Evolutionary conservation across 2,888 invertebrate genomes (phyloP).

Genomic region (Clostera curtula): DNA sequence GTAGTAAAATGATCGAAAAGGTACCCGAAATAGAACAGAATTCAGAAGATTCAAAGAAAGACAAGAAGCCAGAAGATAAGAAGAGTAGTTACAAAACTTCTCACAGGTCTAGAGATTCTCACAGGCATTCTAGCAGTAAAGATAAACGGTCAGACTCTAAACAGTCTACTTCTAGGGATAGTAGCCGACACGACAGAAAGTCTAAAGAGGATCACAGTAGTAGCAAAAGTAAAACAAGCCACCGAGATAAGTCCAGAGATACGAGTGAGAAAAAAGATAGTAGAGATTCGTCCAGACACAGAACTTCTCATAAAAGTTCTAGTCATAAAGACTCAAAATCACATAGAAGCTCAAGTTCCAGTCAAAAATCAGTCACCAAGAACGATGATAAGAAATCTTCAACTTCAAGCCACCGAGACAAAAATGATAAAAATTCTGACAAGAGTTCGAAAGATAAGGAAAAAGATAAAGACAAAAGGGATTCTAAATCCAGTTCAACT

Average conservation of each 20-base stretch:
- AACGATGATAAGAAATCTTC: constrained; percentile 55
- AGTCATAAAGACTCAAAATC: constrained; percentile 52
- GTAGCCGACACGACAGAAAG: constrained; percentile 52
- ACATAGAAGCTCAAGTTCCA: constrained; percentile 49
- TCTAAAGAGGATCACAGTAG: constrained; percentile 49
- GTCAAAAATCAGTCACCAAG: constrained; percentile 47
- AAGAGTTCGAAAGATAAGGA: constrained; percentile 35
- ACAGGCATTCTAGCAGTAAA: constrained; percentile 57
- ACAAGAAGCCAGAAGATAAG: constrained; percentile 46
- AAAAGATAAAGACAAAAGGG: constrained; percentile 37
- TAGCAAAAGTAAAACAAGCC: constrained; percentile 45
- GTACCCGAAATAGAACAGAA: constrained; percentile 40
- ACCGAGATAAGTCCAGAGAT: constrained; percentile 47
- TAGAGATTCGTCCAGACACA: constrained; percentile 56
- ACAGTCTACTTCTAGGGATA: constrained; percentile 52
- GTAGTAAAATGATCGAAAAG: constrained; percentile 61
- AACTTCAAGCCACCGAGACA: constrained; percentile 49
- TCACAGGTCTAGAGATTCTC: constrained; percentile 55
- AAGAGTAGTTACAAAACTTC: constrained; percentile 54
- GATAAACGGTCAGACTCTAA: constrained; percentile 56
- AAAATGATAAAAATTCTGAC: constrained; percentile 37
- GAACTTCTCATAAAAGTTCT: constrained; percentile 54
- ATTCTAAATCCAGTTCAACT: constrained; percentile 50
- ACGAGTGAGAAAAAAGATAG: constrained; percentile 50
- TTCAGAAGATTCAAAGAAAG: constrained; percentile 49